Base-by-base conservation (phyloP, 2,888 invertebrate genomes). In the Neoascia interrupta region DNA sequence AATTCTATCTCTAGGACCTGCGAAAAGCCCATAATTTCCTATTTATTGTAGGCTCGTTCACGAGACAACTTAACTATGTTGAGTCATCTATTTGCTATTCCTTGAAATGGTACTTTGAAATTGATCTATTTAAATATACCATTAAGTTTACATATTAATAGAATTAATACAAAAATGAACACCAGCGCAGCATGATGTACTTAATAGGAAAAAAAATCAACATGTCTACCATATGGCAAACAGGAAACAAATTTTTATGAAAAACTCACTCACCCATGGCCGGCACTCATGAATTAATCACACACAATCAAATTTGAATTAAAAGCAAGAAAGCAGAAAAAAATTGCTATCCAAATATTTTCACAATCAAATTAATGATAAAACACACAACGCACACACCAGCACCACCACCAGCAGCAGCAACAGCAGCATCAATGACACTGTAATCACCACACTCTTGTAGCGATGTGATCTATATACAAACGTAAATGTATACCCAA, bases 351-450 rank as follows among this genome's bases (percentile, higher is more conserved):
- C 18, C 56, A 64, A 64, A 53, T 18, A 63, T 15, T 63, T 76
- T 15, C 37, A 18, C 51, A 53, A 60, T 66, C 53, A 49, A 76
- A 70, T 72, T 66, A 47, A 64, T 72, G 72, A 72, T 72, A 54
- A 36, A 43, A 60, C 31, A 45, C 58, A 26, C 47, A 31, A 54
- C 21, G 45, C 39, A 13, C 36, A 61, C 28, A 23, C 34, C 31
- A 31, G 26, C 8, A n/a, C 16, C 26, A 36, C 36, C 4, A 26
- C 15, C 1, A 5, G 28, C 23, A 6, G 36, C 31, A 6, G n/a
- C 18, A 60, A 21, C 31, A 58, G 58, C 18, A 39, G 41, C 43
- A 37, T n/a, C 37, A 11, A 34, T 18, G 18, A 11, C 36, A 41
- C 64, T 51, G 39, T 45, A n/a, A n/a, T 31, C 3, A n/a, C 31